Evolutionary conservation across 2,888 invertebrate species (phyloP).

Genomic region (Capitulum mitella): DNA sequence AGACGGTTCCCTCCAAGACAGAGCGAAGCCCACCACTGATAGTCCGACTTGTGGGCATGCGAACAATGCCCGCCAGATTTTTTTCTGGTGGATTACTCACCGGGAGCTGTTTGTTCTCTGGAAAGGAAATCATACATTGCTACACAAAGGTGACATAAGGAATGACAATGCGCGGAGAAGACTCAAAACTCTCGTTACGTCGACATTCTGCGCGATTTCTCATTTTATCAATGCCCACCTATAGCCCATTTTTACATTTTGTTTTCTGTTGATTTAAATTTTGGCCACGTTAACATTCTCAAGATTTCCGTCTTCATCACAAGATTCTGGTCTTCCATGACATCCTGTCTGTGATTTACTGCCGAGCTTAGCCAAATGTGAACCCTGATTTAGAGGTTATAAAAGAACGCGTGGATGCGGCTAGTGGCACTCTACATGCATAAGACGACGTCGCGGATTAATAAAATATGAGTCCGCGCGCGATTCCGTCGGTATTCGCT

Average conservation of each 20-base stretch:
- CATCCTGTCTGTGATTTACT: background rate
- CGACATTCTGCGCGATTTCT: too few relatives aligned
- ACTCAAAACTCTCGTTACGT: too few relatives aligned
- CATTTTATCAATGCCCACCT: background rate
- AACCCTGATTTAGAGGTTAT: background rate
- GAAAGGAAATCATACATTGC: too few relatives aligned
- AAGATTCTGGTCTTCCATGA: background rate
- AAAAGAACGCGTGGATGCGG: background rate
- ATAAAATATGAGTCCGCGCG: background rate
- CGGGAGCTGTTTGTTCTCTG: too few relatives aligned
- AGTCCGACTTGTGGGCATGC: too few relatives aligned
- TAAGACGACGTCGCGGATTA: background rate
- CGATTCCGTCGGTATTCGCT: background rate
- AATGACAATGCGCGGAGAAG: too few relatives aligned
- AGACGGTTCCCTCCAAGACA: too few relatives aligned
- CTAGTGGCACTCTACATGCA: constrained; percentile 14
- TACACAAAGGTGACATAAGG: too few relatives aligned
- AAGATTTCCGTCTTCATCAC: too few relatives aligned
- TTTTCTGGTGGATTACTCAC: too few relatives aligned
- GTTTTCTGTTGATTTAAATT: background rate
- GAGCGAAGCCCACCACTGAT: too few relatives aligned
- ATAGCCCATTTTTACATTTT: background rate
- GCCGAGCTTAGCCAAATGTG: background rate
- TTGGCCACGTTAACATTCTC: background rate
- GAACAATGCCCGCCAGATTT: too few relatives aligned